A percentile compares a stretch with the other conserved stretches of the same genome.
Evolutionary conservation across 1,140 invertebrate species (phyloP).

Genomic region (Drosophila parvula): DNA sequence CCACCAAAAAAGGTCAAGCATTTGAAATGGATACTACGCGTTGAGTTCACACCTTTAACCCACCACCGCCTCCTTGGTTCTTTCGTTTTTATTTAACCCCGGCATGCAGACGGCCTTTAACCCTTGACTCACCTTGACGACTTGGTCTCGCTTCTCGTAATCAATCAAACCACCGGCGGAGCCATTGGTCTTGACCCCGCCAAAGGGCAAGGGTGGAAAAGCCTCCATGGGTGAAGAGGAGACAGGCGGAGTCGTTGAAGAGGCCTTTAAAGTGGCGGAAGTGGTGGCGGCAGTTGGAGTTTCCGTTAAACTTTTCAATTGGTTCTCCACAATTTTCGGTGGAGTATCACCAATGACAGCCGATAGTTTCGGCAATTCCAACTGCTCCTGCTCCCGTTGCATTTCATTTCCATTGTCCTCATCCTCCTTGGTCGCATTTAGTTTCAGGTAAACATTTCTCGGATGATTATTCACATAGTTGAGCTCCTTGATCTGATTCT

Average conservation of each 20-base stretch:
- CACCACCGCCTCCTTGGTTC: too few species aligned
- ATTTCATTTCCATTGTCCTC: neutral
- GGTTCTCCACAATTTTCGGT: constrained; percentile 13
- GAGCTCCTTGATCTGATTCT: constrained; percentile 78
- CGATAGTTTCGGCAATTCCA: constrained; percentile 47
- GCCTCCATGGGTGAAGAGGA: neutral
- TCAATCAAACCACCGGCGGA: constrained; percentile 65
- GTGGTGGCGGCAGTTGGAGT: neutral
- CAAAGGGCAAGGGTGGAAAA: constrained; percentile 44
- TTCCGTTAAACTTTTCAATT: constrained; percentile 15
- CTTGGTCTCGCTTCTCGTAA: constrained; percentile 70
- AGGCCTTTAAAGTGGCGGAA: neutral
- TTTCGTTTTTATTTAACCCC: too few species aligned
- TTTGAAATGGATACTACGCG: constrained; percentile 57
- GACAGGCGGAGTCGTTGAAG: too few species aligned
- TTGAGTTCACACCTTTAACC: constrained; percentile 1
- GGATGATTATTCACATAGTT: constrained; percentile 81
- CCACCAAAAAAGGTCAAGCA: constrained; percentile 37
- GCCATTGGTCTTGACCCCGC: constrained; percentile 29
- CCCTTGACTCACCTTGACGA: constrained; percentile 75
- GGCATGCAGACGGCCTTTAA: constrained; percentile 2
- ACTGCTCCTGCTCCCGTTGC: constrained; percentile 25
- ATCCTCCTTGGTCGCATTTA: constrained; percentile 29
- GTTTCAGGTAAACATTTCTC: constrained; percentile 54
- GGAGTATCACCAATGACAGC: constrained; percentile 39